phyloP scores from a whole-genome alignment of 2,888 invertebrate genomes.

The Chymomyza procnemis region DNA sequence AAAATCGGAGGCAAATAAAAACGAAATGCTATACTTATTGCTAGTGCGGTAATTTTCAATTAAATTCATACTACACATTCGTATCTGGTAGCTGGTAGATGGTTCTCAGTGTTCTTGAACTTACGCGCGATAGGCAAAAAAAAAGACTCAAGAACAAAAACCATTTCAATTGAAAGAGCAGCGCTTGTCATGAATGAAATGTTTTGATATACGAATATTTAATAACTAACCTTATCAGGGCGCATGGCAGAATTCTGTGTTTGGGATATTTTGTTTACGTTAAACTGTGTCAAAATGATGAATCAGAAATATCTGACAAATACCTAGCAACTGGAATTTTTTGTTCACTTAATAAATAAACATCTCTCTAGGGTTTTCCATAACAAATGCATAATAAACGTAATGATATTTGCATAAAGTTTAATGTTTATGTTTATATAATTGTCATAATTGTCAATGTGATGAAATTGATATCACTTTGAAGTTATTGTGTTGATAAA shows the following conservation, averaged over 20 bases:
- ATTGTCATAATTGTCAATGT: slow-evolving; percentile 16
- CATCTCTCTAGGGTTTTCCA: not conserved
- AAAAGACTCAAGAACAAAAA: slow-evolving; percentile 36
- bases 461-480: slow-evolving; percentile 39
- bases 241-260: not conserved
- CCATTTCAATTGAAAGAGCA: too few species aligned
- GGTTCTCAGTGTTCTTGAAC: slow-evolving; percentile 14
- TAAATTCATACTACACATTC: slow-evolving; percentile 34
- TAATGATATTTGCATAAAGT: not conserved
- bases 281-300: slow-evolving; percentile 40
- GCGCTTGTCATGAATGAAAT: slow-evolving; percentile 55
- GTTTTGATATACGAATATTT: slow-evolving; percentile 7
- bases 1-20: too few species aligned
- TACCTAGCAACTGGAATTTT: not conserved
- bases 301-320: slow-evolving; percentile 19
- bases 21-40: slow-evolving; percentile 23
- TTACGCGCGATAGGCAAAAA: slow-evolving; percentile 16
- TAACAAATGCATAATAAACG: not conserved
- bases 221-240: not conserved
- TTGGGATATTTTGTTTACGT: not conserved
- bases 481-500: not conserved
- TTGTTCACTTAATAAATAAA: not conserved
- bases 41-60: slow-evolving; percentile 57
- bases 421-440: not conserved
- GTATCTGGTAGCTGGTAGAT: not conserved